Conservation (phyloP, 53 echinoderm and acorn worm species). For the Astropecten irregularis region DNA sequence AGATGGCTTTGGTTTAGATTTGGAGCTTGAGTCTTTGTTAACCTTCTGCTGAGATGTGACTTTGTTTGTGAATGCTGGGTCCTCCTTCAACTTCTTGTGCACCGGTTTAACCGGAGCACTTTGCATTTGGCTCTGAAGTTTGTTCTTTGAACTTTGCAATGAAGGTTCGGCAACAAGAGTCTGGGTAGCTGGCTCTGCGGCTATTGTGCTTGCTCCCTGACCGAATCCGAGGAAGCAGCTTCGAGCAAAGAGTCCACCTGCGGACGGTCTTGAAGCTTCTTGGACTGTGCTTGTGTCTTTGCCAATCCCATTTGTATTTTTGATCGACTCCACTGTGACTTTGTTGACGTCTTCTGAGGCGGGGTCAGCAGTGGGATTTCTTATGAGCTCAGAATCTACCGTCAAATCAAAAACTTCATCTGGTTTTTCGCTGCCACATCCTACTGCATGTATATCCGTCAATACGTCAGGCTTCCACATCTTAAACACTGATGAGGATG, state of each 20-base stretch:
- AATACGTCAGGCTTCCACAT: too few relatives aligned
- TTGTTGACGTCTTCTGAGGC: not conserved
- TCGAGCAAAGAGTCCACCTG: too few relatives aligned
- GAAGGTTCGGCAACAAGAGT: too few relatives aligned
- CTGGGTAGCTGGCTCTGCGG: too few relatives aligned
- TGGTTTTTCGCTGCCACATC: too few relatives aligned
- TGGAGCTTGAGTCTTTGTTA: not conserved
- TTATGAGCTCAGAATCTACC: not conserved
- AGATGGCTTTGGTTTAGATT: not conserved
- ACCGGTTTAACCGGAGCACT: not conserved
- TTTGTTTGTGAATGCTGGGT: not conserved
- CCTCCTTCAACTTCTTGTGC: not conserved
- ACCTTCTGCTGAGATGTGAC: not conserved
- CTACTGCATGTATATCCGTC: too few relatives aligned
- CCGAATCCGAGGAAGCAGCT: too few relatives aligned
- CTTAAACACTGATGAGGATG: too few relatives aligned
- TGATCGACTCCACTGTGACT: not conserved
- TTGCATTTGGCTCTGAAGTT: not conserved
- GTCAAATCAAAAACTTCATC: slow-evolving; percentile 28
- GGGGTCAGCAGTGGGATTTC: not conserved
- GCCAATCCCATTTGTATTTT: not conserved
- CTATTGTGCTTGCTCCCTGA: too few relatives aligned
- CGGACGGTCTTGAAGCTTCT: not conserved
- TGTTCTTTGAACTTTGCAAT: not conserved
- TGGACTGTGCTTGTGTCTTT: not conserved